phyloP scores from a whole-genome alignment of 1,140 invertebrate genomes.

The Cotesia glomerata region DNA sequence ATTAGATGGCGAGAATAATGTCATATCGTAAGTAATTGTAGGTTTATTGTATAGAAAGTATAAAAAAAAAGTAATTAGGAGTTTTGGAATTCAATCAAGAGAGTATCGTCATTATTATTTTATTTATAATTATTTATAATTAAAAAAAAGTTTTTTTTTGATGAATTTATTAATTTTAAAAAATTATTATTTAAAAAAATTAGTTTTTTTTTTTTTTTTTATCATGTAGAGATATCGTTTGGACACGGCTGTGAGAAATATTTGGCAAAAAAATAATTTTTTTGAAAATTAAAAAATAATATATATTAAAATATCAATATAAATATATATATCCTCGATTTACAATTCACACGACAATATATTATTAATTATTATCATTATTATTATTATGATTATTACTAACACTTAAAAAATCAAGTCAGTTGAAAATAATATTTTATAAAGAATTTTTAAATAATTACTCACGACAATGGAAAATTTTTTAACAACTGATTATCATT shows the following conservation, averaged over 20 bases:
- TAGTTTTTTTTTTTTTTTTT: constrained; percentile 12
- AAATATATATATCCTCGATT: constrained; percentile 2
- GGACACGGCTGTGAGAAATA: constrained; percentile 34
- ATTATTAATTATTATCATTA: constrained; percentile 3
- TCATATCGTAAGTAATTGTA: constrained; percentile 26
- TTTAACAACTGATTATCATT: neutral
- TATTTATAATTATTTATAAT: constrained; percentile 24
- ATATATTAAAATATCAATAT: neutral
- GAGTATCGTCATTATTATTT: constrained; percentile 39
- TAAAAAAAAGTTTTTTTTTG: neutral
- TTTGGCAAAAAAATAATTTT: constrained; percentile 16
- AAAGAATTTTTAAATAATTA: constrained; percentile 15
- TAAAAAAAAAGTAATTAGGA: constrained; percentile 25
- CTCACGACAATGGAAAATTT: neutral
- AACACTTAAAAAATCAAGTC: constrained; percentile 9
- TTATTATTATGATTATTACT: neutral
- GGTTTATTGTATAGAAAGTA: neutral
- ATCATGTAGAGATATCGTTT: constrained; percentile 26
- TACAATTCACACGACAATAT: constrained; percentile 24
- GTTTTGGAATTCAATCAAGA: constrained; percentile 34
- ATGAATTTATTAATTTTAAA: neutral
- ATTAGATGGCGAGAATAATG: constrained; percentile 18
- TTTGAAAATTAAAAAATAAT: constrained; percentile 1
- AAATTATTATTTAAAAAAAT: neutral
- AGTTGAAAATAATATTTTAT: constrained; percentile 22